Base-by-base conservation (phyloP, 1,140 invertebrate genomes). In the Apis dorsata region DNA sequence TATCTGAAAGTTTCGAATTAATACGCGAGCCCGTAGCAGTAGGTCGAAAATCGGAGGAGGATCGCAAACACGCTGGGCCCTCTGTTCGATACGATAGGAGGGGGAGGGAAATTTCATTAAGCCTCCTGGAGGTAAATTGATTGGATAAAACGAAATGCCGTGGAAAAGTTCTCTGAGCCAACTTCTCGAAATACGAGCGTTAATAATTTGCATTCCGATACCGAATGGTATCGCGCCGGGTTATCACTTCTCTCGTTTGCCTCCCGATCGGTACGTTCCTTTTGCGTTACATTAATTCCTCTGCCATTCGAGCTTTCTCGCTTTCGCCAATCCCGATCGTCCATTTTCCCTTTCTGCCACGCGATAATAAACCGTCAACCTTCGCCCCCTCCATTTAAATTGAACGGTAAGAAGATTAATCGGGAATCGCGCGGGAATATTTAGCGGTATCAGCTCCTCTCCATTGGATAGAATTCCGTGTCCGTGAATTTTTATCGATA, bases 151-250 rank as follows among this genome's bases (percentile, higher is more conserved):
- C 80, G 79, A 72, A 88, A 88, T 84, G 72, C 81, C 68, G 79
- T 81, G 77, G 75, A 88, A 88, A 88, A 88, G 80, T 87, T 87
- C 72, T 24, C 76, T 19, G 75, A 65, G 68, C 65, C 81, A 81
- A 79, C 71, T 84, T 84, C 86, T 83, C 85, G 77, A 87, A 87
- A 87, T 87, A 85, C 75, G 72, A 81, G 77, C 85, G 85, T 86
- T 85, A 87, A 87, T 87, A 87, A 86, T 87, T 87, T 86, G 75
- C 80, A 83, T 79, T 86, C 85, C 80, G 65, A 83, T 87, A 81
- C 69, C 85, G 76, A 44, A 84, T 81, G 73, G 85, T 78, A 84
- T 72, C 77, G 81, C 73, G 65, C 34, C 55, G 34, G 85, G 75
- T 84, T 24, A 86, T 65, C 85, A 77, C 74, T 66, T 84, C 55